Evolutionary conservation across 2,888 invertebrate genomes (phyloP), one percentile per base, ranked within the genome.

Genomic region (Caenorhabditis japonica): DNA sequence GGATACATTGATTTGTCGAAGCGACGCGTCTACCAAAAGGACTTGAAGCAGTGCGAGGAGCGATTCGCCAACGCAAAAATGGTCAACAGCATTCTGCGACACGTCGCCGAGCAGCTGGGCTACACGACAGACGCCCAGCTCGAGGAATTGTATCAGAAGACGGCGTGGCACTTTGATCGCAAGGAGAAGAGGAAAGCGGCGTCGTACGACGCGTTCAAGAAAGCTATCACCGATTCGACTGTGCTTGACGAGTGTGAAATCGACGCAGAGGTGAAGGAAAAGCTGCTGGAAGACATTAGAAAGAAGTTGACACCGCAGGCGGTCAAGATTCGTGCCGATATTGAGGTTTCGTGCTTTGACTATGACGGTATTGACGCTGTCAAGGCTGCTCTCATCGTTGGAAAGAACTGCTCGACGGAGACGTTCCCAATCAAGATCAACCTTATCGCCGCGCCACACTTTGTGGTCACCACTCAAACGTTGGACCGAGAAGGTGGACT

Each of bases 1-100:
- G 99, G 94, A 87, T 99, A 99, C 89, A 99, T 99, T 89, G 99
- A 99, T 92, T 91, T 99, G 85, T 99, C 97, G 76, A 99, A 99
- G 90, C 92, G 99, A 88, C 92, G 99, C 89, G 99, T 99, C 1
- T 97, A 97, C 0, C 93, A 94, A 0, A 99, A 99, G 89, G 99
- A 99, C 89, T 94, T 97, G 68, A 93, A 95, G 85, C 95, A 95
- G 89, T 99, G 99, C 89, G 97, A 97, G 86, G 97, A 99, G 88
- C 92, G 97, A 86, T 99, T 94, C 90, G 94, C 97, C 3, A 97
- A 97, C 90, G 87, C 87, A 30, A 87, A 88, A 69, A 75, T 77
- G 51, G 77, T 76, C 8, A 75, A 73, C 53, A 79, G 97, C 10
- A 96, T 99, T 88, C 90, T 99, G 55, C 92, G 97, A 58, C 97